Conservation (phyloP, 2,888 invertebrate genomes). For the Netelia fuscicornis region DNA sequence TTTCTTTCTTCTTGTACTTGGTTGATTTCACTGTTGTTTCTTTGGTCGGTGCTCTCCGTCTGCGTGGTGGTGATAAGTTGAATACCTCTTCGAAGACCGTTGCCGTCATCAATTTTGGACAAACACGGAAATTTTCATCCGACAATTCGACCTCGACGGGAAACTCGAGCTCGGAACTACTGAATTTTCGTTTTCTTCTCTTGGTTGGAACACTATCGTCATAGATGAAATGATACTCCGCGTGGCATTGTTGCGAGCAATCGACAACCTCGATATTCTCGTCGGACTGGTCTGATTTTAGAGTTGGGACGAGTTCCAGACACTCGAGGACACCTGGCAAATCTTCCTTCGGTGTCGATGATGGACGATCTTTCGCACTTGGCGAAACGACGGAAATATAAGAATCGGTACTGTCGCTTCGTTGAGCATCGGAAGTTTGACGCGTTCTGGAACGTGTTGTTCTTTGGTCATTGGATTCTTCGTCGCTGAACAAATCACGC, state of each 20-base stretch:
- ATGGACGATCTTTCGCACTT: slow-evolving; percentile 16
- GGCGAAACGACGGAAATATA: neutral
- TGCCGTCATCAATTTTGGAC: slow-evolving; percentile 72
- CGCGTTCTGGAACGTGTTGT: slow-evolving; percentile 77
- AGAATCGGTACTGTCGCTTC: slow-evolving; percentile 45
- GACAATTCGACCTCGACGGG: slow-evolving; percentile 70
- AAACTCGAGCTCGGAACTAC: slow-evolving; percentile 75
- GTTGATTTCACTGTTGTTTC: slow-evolving; percentile 17
- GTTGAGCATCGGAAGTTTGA: slow-evolving; percentile 65
- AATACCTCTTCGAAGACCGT: slow-evolving; percentile 79
- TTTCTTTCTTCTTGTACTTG: slow-evolving; percentile 65
- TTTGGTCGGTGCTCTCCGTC: slow-evolving; percentile 65
- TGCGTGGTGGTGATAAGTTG: slow-evolving; percentile 74
- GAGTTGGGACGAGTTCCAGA: slow-evolving; percentile 79
- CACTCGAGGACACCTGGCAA: slow-evolving; percentile 80
- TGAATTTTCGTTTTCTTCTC: slow-evolving; percentile 77
- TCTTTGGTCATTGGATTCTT: slow-evolving; percentile 77
- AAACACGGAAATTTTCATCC: slow-evolving; percentile 70
- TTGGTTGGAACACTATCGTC: slow-evolving; percentile 75
- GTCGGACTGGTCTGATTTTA: slow-evolving; percentile 65
- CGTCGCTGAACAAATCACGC: slow-evolving; percentile 81
- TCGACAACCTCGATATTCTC: slow-evolving; percentile 48
- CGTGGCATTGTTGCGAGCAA: slow-evolving; percentile 53
- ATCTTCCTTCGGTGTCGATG: slow-evolving; percentile 53
- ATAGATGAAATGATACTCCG: slow-evolving; percentile 75